Evolutionary conservation across 2,113 vertebrate species (phyloP).

Genomic region (Neodontobutis hainanensis): DNA sequence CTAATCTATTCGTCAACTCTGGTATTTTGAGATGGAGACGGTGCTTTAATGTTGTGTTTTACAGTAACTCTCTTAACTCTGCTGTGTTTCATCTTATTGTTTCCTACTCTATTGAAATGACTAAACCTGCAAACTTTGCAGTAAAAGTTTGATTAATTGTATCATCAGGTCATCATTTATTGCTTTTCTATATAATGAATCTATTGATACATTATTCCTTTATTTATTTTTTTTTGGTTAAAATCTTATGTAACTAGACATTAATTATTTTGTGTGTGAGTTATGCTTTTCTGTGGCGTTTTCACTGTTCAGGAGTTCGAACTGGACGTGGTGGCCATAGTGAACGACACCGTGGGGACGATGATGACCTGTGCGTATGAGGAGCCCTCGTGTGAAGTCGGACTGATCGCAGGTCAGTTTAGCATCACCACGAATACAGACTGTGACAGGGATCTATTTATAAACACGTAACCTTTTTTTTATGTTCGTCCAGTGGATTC

Average conservation of each 20-base stretch:
- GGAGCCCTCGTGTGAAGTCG: slow-evolving; percentile 94
- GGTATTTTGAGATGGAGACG: neutral
- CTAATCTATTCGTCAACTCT: slow-evolving; percentile 16
- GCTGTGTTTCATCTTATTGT: no score
- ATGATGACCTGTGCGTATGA: slow-evolving; percentile 99
- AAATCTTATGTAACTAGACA: no score
- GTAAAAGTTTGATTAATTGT: no score
- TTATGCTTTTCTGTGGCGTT: neutral
- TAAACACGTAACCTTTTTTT: no score
- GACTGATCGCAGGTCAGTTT: slow-evolving; percentile 90
- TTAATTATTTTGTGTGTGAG: neutral
- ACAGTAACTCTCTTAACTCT: neutral
- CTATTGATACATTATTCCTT: no score
- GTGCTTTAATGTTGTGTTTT: neutral
- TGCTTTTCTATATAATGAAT: neutral
- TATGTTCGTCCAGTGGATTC: no score
- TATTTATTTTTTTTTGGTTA: no score
- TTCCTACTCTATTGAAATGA: no score
- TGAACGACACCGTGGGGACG: slow-evolving; percentile 97
- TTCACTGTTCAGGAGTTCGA: slow-evolving; percentile 89
- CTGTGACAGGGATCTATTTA: no score
- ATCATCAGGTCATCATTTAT: neutral
- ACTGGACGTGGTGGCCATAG: slow-evolving; percentile 94
- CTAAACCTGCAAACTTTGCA: no score
- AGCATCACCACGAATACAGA: neutral